Conservation (phyloP, 2,113 vertebrate species). For the Casuarius casuarius region DNA sequence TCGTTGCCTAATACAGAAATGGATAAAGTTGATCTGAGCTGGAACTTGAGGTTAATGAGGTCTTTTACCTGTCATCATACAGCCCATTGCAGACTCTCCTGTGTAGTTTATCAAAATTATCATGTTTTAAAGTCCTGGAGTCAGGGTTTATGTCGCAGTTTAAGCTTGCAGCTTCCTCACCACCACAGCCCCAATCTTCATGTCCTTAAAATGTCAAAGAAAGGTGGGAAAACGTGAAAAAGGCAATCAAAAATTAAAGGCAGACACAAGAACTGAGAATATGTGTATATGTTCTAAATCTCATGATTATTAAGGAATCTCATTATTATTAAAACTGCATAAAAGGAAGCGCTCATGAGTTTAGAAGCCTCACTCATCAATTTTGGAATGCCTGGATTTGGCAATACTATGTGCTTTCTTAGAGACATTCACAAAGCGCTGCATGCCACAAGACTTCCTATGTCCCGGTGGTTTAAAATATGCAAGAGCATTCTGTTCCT, state of each 20-base stretch:
- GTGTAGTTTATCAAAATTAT: background rate
- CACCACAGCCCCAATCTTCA: background rate
- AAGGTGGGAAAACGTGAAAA: background rate
- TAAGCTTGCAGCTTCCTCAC: background rate
- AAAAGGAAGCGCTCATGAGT: background rate
- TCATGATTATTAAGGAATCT: background rate
- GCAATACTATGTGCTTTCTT: background rate
- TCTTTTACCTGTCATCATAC: background rate
- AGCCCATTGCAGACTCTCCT: background rate
- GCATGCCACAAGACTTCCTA: background rate
- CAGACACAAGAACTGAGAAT: background rate
- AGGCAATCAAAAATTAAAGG: background rate
- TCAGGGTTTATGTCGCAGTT: background rate
- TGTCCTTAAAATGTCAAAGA: background rate
- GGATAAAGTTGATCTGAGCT: background rate
- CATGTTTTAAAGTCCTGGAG: background rate
- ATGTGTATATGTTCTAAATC: background rate
- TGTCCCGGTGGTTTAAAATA: background rate
- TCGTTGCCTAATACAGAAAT: background rate
- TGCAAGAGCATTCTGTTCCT: conserved; percentile 11
- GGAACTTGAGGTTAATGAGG: background rate
- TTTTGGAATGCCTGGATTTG: background rate
- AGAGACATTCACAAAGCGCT: background rate
- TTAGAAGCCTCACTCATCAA: background rate
- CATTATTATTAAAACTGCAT: background rate